These are phyloP conservation scores for Meloidogyne floridensis DNA, from an alignment of 1,140 invertebrate genomes.

Conservation along the genomic window DNA sequence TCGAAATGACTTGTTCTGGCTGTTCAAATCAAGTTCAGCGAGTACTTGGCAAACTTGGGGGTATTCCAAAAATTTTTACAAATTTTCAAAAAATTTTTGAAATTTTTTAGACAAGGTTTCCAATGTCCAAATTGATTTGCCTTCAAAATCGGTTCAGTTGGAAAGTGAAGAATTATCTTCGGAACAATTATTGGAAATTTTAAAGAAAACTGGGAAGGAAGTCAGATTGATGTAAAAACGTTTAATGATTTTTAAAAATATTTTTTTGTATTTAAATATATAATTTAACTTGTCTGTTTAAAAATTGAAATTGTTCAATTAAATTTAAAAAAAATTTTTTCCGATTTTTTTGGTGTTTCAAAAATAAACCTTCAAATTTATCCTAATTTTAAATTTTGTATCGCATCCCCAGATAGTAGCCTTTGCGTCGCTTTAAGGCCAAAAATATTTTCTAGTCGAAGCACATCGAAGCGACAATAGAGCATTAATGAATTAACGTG, in stretches of 20 bases:
- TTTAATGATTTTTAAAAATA: too few relatives aligned
- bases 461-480: constrained; percentile 44
- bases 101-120: constrained; percentile 45
- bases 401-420: background rate
- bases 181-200: constrained; percentile 42
- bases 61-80: constrained; percentile 21
- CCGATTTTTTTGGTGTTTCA: background rate
- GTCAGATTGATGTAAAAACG: constrained; percentile 17
- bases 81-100: background rate
- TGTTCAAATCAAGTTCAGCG: constrained; percentile 50
- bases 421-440: constrained; percentile 34
- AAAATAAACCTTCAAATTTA: background rate
- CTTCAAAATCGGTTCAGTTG: constrained; percentile 38
- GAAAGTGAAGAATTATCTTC: constrained; percentile 32
- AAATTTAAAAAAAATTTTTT: too few relatives aligned
- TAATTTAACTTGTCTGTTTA: too few relatives aligned
- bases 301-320: too few relatives aligned
- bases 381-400: background rate
- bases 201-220: constrained; percentile 50
- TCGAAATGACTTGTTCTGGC: constrained; percentile 49
- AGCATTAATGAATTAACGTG: constrained; percentile 26
- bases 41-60: constrained; percentile 53
- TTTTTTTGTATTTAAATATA: too few relatives aligned
- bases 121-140: constrained; percentile 45
- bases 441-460: constrained; percentile 53